Conservation (phyloP, 2,888 invertebrate species). For the Choristoneura rosaceana region DNA sequence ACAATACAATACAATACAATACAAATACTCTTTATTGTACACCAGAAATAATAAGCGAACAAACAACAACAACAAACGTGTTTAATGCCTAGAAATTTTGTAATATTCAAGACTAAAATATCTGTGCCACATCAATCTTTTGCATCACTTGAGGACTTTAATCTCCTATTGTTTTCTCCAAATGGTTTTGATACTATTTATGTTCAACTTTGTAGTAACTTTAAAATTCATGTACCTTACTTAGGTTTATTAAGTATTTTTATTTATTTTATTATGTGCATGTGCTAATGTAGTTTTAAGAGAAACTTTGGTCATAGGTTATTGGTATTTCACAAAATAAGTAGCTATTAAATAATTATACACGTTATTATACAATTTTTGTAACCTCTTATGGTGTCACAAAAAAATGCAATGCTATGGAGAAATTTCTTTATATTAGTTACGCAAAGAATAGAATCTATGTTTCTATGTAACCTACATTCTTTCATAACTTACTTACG, state of each 20-base stretch:
- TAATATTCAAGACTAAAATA: not conserved
- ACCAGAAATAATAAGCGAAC: too few species aligned
- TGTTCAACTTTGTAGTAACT: not conserved
- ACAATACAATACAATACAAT: too few species aligned
- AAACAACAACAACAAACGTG: too few species aligned
- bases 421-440: not conserved
- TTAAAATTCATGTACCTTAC: too few species aligned
- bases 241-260: not conserved
- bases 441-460: not conserved
- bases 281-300: not conserved
- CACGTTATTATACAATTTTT: not conserved
- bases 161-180: not conserved
- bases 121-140: not conserved
- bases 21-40: too few species aligned
- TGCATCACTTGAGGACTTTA: slow-evolving; percentile 1
- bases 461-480: too few species aligned
- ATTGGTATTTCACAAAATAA: not conserved
- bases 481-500: too few species aligned
- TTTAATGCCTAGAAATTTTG: not conserved
- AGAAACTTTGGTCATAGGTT: not conserved
- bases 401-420: not conserved
- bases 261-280: not conserved
- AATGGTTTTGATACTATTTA: not conserved
- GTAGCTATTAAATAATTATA: not conserved
- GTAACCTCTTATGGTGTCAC: not conserved